These are phyloP conservation scores for Cynodonichthys magdalenae DNA, from an alignment of 2,797 vertebrate species.

Conservation along the genomic window DNA sequence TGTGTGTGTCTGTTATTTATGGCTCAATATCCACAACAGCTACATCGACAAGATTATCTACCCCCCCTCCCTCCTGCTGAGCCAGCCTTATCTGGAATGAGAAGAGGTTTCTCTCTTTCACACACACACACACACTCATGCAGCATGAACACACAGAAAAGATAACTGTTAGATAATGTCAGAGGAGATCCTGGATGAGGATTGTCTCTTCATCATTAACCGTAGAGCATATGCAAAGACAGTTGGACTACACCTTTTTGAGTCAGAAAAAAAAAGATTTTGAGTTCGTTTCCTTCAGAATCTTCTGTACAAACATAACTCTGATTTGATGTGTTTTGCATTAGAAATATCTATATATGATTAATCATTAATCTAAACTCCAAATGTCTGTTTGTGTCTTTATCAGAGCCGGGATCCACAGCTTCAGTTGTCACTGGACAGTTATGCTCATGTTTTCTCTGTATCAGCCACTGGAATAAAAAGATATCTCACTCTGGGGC, in stretches of 20 bases:
- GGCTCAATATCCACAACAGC: constrained; percentile 75
- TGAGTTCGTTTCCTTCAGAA: constrained; percentile 29
- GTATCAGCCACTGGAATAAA: constrained; percentile 87
- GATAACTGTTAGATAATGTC: constrained; percentile 62
- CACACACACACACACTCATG: constrained; percentile 8
- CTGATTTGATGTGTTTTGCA: too few relatives aligned
- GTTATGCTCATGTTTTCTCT: constrained; percentile 86
- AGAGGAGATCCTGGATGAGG: constrained; percentile 58
- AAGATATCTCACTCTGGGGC: constrained; percentile 91
- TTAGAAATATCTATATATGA: not conserved
- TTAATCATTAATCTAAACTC: not conserved
- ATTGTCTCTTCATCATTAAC: constrained; percentile 64
- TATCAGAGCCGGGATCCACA: constrained; percentile 91
- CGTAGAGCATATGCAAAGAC: constrained; percentile 23
- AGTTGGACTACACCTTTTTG: constrained; percentile 21
- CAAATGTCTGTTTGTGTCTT: constrained; percentile 18
- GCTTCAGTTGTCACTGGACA: constrained; percentile 88
- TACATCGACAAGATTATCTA: constrained; percentile 76
- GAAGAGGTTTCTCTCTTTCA: constrained; percentile 28
- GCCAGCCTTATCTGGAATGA: constrained; percentile 72
- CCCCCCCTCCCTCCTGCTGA: constrained; percentile 56
- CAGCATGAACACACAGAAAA: constrained; percentile 14
- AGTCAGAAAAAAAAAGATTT: constrained; percentile 29
- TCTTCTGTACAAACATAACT: constrained; percentile 11
- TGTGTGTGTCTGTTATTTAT: constrained; percentile 69